Evolutionary conservation across 2,797 vertebrate species (phyloP).

Genomic region (Fundulus diaphanus): DNA sequence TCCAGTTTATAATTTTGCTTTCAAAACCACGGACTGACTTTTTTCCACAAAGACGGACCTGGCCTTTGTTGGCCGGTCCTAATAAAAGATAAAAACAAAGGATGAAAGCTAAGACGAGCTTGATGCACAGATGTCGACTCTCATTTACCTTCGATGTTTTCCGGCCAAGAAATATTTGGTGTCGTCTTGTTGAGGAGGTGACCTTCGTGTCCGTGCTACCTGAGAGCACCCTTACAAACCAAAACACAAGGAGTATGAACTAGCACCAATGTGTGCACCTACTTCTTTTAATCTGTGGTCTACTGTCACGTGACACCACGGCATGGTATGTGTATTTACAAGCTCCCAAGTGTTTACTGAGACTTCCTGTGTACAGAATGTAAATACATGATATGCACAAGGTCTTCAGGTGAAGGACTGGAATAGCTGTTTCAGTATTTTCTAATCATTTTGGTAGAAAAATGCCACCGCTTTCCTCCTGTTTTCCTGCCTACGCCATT

Average conservation of each 20-base stretch:
- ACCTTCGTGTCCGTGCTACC: conserved; percentile 23
- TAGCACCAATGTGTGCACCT: conserved; percentile 71
- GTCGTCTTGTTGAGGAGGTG: conserved; percentile 31
- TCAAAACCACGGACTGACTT: not conserved
- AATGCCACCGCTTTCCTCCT: conserved; percentile 24
- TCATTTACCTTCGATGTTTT: conserved; percentile 22
- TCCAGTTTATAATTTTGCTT: conserved; percentile 36
- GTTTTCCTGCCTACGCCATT: conserved; percentile 2
- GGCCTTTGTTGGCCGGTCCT: not conserved
- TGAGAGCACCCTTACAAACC: conserved; percentile 40
- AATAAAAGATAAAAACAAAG: conserved; percentile 16
- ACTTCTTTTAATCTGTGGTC: conserved; percentile 52
- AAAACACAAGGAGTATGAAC: conserved; percentile 41
- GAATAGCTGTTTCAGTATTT: conserved; percentile 50
- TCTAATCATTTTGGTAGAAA: conserved; percentile 62
- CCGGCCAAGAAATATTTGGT: conserved; percentile 47
- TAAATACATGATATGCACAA: conserved; percentile 81
- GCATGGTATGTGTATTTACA: conserved; percentile 67
- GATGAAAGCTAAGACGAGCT: conserved; percentile 8
- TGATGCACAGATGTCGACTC: conserved; percentile 3
- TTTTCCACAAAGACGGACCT: not conserved
- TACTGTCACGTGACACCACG: conserved; percentile 49
- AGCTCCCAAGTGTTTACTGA: conserved; percentile 56
- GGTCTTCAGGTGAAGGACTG: conserved; percentile 56
- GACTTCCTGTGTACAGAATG: conserved; percentile 71